These are phyloP conservation scores for Choreutis nemorana DNA, from an alignment of 2,888 invertebrate genomes.

Conservation along the genomic window DNA sequence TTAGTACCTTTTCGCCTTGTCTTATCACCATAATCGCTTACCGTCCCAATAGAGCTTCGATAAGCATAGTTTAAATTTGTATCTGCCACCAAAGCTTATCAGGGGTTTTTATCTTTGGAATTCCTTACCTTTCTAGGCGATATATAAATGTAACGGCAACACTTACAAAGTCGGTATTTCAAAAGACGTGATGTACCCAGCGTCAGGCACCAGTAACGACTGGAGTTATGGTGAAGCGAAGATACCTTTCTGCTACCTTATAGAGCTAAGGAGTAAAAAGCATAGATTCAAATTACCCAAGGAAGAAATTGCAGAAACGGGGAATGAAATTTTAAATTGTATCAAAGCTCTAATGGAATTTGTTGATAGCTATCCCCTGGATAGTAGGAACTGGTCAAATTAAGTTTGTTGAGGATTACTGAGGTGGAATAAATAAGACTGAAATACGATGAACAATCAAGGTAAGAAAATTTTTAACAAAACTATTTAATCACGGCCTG, in stretches of 20 bases:
- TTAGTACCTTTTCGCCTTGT: too few species aligned
- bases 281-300: conserved; percentile 41
- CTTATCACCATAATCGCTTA: too few species aligned
- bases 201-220: conserved; percentile 48
- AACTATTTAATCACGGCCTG: too few species aligned
- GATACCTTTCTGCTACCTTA: conserved; percentile 48
- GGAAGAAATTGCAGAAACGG: conserved; percentile 43
- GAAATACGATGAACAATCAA: too few species aligned
- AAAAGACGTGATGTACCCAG: conserved; percentile 47
- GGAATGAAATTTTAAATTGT: conserved; percentile 35
- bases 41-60: too few species aligned
- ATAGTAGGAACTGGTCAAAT: too few species aligned
- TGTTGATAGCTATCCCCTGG: conserved; percentile 25
- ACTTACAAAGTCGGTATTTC: conserved; percentile 52
- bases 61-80: too few species aligned
- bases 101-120: background rate
- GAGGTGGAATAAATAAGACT: too few species aligned
- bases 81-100: too few species aligned
- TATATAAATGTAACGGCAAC: conserved; percentile 35
- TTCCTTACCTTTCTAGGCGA: conserved; percentile 25
- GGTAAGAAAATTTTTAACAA: too few species aligned
- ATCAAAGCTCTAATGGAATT: conserved; percentile 43
- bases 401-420: too few species aligned
- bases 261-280: conserved; percentile 43
- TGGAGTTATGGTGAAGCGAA: conserved; percentile 40